A percentile compares a stretch with the other conserved stretches of the same genome.
phyloP scores from a whole-genome alignment of 2,888 invertebrate species.

The Epinotia bilunana region DNA sequence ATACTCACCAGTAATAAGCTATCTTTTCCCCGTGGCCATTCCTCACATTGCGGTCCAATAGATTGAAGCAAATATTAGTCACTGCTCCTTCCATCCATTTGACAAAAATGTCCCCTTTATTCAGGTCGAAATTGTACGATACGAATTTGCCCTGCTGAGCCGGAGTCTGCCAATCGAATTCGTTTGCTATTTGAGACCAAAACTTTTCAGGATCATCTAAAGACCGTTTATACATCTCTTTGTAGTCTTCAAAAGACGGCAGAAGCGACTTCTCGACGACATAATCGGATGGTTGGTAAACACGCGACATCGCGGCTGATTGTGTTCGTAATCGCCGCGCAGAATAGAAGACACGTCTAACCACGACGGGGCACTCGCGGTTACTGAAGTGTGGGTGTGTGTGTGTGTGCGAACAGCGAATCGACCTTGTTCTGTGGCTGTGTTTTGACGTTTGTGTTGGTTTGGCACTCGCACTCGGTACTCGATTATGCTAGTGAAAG shows the following conservation, averaged over 20 bases:
- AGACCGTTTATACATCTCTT: slow-evolving; percentile 92
- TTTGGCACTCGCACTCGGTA: slow-evolving; percentile 29
- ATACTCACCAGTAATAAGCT: slow-evolving; percentile 96
- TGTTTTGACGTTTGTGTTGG: slow-evolving; percentile 38
- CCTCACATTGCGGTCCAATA: slow-evolving; percentile 95
- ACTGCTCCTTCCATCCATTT: slow-evolving; percentile 98
- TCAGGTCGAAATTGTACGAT: slow-evolving; percentile 95
- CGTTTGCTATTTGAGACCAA: slow-evolving; percentile 96
- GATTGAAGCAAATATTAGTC: slow-evolving; percentile 98
- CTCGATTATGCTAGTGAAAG: slow-evolving; percentile 45
- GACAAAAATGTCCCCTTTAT: slow-evolving; percentile 94
- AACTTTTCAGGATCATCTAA: slow-evolving; percentile 95
- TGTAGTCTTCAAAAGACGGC: slow-evolving; percentile 87
- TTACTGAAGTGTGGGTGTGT: slow-evolving; percentile 49
- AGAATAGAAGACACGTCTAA: slow-evolving; percentile 43
- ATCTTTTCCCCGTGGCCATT: slow-evolving; percentile 95
- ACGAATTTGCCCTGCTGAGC: slow-evolving; percentile 90
- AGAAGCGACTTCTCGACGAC: slow-evolving; percentile 87
- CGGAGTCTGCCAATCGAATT: slow-evolving; percentile 96
- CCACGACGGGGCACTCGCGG: slow-evolving; percentile 54
- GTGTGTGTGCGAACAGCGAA: slow-evolving; percentile 18
- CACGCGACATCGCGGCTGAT: slow-evolving; percentile 85
- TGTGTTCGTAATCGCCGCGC: slow-evolving; percentile 52
- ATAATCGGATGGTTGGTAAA: slow-evolving; percentile 86
- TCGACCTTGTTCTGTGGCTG: slow-evolving; percentile 33